A percentile compares a stretch with the other conserved stretches of the same genome.
These are phyloP conservation scores for Drosophila algonquin DNA, from an alignment of 2,888 invertebrate species.

Conservation along the genomic window DNA sequence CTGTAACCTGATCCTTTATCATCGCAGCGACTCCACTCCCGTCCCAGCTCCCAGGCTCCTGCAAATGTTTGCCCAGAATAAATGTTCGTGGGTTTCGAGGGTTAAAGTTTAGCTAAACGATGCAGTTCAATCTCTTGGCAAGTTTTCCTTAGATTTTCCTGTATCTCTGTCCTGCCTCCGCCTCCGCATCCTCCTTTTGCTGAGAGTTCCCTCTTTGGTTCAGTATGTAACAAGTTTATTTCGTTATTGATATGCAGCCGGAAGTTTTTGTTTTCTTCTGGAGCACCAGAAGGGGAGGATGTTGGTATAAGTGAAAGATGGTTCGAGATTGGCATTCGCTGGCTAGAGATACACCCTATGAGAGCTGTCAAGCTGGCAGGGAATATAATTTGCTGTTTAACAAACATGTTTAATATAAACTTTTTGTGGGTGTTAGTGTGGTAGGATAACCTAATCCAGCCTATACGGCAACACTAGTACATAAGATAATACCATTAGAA, in stretches of 20 bases:
- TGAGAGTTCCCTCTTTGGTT: conserved; percentile 19
- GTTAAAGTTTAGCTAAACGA: conserved; percentile 16
- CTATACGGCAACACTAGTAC: too few relatives aligned
- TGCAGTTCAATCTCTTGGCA: conserved; percentile 22
- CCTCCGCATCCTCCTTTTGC: not conserved
- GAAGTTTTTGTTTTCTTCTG: conserved; percentile 43
- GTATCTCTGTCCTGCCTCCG: not conserved
- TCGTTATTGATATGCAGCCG: conserved; percentile 61
- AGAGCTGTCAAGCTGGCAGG: not conserved
- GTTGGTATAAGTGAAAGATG: not conserved
- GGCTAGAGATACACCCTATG: not conserved
- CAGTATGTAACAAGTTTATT: conserved; percentile 55
- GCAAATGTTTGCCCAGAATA: conserved; percentile 2
- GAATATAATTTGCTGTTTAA: not conserved
- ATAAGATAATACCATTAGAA: too few relatives aligned
- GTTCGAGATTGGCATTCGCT: not conserved
- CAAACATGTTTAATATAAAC: not conserved
- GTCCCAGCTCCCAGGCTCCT: not conserved
- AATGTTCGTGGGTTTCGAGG: conserved; percentile 4
- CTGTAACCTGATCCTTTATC: conserved; percentile 1
- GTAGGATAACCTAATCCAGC: too few relatives aligned
- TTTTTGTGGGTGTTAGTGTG: too few relatives aligned
- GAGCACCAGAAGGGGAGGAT: not conserved
- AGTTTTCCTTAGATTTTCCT: not conserved
- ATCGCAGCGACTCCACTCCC: not conserved